Evolutionary conservation across 2,888 invertebrate species (phyloP).

Genomic region (Eristalis tenax): DNA sequence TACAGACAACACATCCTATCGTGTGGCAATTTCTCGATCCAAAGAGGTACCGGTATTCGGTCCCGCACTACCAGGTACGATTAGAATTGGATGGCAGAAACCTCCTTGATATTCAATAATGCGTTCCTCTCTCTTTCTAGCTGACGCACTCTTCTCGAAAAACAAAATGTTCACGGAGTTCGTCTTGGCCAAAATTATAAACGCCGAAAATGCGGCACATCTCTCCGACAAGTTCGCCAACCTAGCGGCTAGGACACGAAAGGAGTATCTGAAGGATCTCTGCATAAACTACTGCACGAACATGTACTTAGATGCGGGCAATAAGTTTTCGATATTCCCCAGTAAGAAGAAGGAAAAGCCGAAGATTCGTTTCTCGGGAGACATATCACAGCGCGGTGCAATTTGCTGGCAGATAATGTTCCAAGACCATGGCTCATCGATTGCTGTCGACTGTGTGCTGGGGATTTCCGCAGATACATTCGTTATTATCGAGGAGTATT

Average conservation of each 20-base stretch:
- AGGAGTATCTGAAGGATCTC: constrained; percentile 97
- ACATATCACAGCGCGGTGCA: constrained; percentile 88
- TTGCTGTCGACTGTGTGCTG: constrained; percentile 88
- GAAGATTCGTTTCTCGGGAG: constrained; percentile 88
- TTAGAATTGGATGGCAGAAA: not conserved
- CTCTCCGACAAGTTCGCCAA: constrained; percentile 97
- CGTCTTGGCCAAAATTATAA: constrained; percentile 96
- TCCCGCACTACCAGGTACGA: constrained; percentile 89
- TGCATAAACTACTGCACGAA: constrained; percentile 91
- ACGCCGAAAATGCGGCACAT: constrained; percentile 98
- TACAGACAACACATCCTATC: constrained; percentile 94
- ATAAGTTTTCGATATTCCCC: constrained; percentile 90
- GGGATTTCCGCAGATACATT: constrained; percentile 94
- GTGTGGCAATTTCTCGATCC: constrained; percentile 89
- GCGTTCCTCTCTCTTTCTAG: constrained; percentile 74
- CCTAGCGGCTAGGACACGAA: constrained; percentile 97
- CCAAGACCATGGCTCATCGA: constrained; percentile 86
- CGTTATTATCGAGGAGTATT: constrained; percentile 91
- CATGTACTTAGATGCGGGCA: constrained; percentile 90
- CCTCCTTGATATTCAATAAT: not conserved
- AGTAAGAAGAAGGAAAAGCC: constrained; percentile 90
- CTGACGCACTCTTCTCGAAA: constrained; percentile 92
- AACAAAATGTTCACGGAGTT: constrained; percentile 97
- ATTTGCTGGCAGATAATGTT: constrained; percentile 91
- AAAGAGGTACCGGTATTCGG: constrained; percentile 98